Percentiles rank a stretch among this genome's conserved stretches.
phyloP scores from a whole-genome alignment of 2,113 vertebrate genomes.

The Eptesicus fuscus region DNA sequence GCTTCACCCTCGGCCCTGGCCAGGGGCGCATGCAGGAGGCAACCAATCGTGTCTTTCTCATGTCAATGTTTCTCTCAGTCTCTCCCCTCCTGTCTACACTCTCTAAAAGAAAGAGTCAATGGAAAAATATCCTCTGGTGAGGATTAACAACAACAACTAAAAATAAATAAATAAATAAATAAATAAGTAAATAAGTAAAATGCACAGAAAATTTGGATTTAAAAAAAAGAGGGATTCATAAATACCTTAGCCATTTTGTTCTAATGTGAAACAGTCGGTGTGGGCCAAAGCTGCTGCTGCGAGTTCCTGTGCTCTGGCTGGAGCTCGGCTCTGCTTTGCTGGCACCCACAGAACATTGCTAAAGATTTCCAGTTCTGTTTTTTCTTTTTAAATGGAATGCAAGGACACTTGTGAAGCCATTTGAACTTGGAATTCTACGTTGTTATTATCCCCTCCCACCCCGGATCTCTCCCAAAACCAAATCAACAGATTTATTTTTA shows the following conservation, averaged over 20 bases:
- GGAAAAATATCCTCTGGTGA: no score
- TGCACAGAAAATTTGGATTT: not conserved
- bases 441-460: conserved; percentile 16
- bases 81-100: no score
- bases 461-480: conserved; percentile 34
- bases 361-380: not conserved
- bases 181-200: no score
- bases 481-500: conserved; percentile 69
- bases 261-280: not conserved
- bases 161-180: no score
- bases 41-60: no score
- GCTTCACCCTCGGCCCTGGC: no score
- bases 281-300: not conserved
- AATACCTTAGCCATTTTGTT: not conserved
- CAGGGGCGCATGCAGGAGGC: no score
- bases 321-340: not conserved
- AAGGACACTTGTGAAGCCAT: not conserved
- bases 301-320: not conserved
- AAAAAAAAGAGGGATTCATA: not conserved
- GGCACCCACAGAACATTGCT: not conserved
- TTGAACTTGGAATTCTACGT: conserved; percentile 45
- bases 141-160: no score
- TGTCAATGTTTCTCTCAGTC: no score
- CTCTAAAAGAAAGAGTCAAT: no score
- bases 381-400: not conserved